These are phyloP conservation scores for Actenoides lindsayi DNA, from an alignment of 2,113 vertebrate genomes.

Conservation along the genomic window DNA sequence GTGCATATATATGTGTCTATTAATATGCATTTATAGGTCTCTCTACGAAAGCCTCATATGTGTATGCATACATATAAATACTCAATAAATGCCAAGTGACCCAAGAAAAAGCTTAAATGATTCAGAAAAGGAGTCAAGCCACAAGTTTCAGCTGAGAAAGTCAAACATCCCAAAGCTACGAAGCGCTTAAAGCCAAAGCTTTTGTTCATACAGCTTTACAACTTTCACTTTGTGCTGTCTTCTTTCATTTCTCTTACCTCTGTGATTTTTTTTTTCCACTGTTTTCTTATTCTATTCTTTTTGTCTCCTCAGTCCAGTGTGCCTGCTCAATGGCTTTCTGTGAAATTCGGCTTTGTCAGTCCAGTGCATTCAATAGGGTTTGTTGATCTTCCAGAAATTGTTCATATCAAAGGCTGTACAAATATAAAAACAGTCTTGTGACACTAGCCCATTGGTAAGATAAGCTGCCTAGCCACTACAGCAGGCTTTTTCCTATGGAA, in stretches of 20 bases:
- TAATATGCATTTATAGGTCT: too few species aligned
- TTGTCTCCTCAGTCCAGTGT: accelerated
- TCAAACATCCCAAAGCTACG: background rate
- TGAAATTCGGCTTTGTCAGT: background rate
- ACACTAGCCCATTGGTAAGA: background rate
- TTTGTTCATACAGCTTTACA: background rate
- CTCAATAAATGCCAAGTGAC: background rate
- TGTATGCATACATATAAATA: background rate
- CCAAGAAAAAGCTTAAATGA: background rate
- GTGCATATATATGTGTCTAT: background rate
- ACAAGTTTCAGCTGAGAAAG: background rate
- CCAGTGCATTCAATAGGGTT: background rate
- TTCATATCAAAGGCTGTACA: background rate
- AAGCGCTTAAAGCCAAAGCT: background rate
- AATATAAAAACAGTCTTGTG: background rate
- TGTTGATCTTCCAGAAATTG: conserved; percentile 13
- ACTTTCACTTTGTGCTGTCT: background rate
- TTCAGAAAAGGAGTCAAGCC: background rate
- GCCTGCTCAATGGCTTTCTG: background rate
- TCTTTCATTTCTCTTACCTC: conserved; percentile 22
- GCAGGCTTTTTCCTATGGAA: background rate
- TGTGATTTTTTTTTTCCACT: background rate
- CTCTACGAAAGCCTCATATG: background rate
- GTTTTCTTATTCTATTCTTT: background rate
- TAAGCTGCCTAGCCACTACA: background rate